phyloP scores from a whole-genome alignment of 1,140 invertebrate species.

The Camponotus pennsylvanicus region DNA sequence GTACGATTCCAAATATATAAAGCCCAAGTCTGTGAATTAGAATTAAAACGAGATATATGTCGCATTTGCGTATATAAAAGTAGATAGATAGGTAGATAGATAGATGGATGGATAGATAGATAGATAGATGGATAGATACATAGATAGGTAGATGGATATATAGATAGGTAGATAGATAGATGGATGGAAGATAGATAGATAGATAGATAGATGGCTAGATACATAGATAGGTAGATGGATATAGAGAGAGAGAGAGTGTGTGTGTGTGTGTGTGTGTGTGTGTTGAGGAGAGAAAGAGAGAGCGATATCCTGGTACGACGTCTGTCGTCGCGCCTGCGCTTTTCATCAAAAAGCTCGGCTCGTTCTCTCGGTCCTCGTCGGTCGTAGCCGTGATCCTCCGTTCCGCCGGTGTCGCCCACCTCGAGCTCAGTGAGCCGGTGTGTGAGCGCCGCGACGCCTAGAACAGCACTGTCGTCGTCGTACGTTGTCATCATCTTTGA shows the following conservation, averaged over 20 bases:
- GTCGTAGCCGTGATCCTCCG: slow-evolving; percentile 69
- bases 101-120: not conserved
- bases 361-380: slow-evolving; percentile 75
- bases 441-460: slow-evolving; percentile 77
- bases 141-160: not conserved
- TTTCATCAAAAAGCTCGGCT: slow-evolving; percentile 66
- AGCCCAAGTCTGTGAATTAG: slow-evolving; percentile 12
- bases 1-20: not conserved
- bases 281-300: not conserved
- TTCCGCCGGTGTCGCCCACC: slow-evolving; percentile 73
- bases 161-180: not conserved
- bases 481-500: slow-evolving; percentile 29
- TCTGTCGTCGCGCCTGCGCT: slow-evolving; percentile 66
- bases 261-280: too few relatives aligned
- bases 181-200: too few relatives aligned
- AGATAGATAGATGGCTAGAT: not conserved
- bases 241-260: not conserved
- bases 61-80: not conserved
- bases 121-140: too few relatives aligned
- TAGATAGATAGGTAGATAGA: not conserved
- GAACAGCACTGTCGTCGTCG: slow-evolving; percentile 63
- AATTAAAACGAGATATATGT: slow-evolving; percentile 38
- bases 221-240: too few relatives aligned
- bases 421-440: slow-evolving; percentile 77
- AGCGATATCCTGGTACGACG: not conserved